Evolutionary conservation across 2,113 vertebrate genomes (phyloP).

Genomic region (Ophthalmolycus amberensis): DNA sequence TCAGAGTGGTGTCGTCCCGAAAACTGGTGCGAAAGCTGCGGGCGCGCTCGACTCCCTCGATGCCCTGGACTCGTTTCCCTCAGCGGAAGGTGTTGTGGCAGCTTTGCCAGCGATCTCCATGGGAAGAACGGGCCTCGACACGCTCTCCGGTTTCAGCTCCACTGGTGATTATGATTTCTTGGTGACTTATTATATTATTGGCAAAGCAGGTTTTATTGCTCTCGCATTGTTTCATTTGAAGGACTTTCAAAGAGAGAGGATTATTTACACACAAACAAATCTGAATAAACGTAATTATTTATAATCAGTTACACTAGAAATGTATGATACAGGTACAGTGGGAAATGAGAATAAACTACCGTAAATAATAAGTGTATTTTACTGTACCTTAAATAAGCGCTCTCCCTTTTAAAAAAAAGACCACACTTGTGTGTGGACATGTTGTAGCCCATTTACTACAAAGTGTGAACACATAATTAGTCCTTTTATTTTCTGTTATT

Average conservation of each 20-base stretch:
- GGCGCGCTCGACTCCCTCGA: slow-evolving; percentile 69
- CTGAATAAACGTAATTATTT: background rate
- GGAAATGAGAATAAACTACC: background rate
- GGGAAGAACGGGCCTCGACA: slow-evolving; percentile 65
- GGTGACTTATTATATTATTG: background rate
- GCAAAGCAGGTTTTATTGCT: background rate
- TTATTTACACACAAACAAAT: background rate
- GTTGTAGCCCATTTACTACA: background rate
- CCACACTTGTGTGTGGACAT: background rate
- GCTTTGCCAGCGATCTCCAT: slow-evolving; percentile 42
- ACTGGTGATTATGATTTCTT: slow-evolving; percentile 63
- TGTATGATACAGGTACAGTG: background rate
- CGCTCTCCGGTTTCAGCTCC: slow-evolving; percentile 66
- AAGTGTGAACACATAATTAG: background rate
- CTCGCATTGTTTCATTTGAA: background rate
- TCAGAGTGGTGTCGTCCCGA: background rate
- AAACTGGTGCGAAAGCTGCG: background rate
- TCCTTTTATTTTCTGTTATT: slow-evolving; percentile 2
- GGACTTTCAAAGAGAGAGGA: background rate
- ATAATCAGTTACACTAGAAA: background rate
- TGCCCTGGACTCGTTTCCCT: slow-evolving; percentile 85
- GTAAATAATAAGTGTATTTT: background rate
- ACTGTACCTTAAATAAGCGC: background rate
- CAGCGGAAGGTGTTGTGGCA: slow-evolving; percentile 70
- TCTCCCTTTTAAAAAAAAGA: background rate